These are phyloP conservation scores for Lithosia quadra DNA, from an alignment of 2,888 invertebrate genomes.

Conservation along the genomic window DNA sequence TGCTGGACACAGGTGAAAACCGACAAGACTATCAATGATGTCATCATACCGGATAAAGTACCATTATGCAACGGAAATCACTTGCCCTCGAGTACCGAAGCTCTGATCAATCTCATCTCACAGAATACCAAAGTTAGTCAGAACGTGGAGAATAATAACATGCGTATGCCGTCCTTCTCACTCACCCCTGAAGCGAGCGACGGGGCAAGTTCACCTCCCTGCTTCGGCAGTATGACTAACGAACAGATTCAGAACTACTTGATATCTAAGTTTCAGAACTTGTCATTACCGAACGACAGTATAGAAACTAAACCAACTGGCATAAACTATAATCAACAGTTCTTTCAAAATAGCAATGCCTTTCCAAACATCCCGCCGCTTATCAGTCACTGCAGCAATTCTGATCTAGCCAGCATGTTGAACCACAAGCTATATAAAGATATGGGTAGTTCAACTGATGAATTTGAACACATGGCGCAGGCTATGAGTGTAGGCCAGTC, in stretches of 20 bases:
- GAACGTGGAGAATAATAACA: constrained; percentile 73
- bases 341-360: constrained; percentile 77
- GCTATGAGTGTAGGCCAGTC: constrained; percentile 77
- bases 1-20: constrained; percentile 60
- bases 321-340: constrained; percentile 71
- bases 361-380: constrained; percentile 80
- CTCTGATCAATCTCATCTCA: constrained; percentile 67
- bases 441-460: constrained; percentile 60
- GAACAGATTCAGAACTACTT: constrained; percentile 79
- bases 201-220: constrained; percentile 60
- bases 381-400: constrained; percentile 71
- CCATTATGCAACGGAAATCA: constrained; percentile 65
- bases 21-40: constrained; percentile 51
- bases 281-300: constrained; percentile 63
- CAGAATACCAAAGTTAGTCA: constrained; percentile 60
- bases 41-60: constrained; percentile 49
- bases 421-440: constrained; percentile 65
- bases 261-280: constrained; percentile 75
- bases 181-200: constrained; percentile 60
- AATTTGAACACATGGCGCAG: constrained; percentile 62
- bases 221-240: constrained; percentile 73
- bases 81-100: constrained; percentile 59
- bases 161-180: constrained; percentile 63
- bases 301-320: constrained; percentile 45
- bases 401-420: constrained; percentile 68